phyloP scores from a whole-genome alignment of 2,888 invertebrate genomes.

The Pharmacophagus antenor region DNA sequence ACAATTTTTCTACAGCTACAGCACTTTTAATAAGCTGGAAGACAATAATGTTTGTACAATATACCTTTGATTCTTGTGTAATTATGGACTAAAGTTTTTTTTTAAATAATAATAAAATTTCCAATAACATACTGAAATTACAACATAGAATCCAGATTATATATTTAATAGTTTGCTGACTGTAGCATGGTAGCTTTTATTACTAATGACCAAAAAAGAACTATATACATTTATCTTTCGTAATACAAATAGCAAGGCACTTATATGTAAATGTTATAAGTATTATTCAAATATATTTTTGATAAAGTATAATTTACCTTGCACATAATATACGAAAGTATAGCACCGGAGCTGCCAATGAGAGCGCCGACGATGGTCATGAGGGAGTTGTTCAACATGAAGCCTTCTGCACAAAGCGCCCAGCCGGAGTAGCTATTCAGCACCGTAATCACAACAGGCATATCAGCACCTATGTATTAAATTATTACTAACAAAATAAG shows the following conservation, averaged over 20 bases:
- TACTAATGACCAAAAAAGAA: no score
- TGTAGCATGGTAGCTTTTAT: no score
- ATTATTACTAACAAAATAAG: neutral
- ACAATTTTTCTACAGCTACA: no score
- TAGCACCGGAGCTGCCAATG: conserved; percentile 95
- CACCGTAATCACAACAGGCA: conserved; percentile 96
- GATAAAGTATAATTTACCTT: conserved; percentile 85
- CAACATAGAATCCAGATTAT: no score
- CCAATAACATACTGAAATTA: no score
- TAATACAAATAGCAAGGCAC: no score
- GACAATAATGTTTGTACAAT: neutral
- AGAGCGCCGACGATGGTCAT: conserved; percentile 96
- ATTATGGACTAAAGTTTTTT: neutral
- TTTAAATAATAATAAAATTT: neutral
- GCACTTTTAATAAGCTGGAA: no score
- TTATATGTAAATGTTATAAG: no score
- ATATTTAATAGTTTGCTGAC: no score
- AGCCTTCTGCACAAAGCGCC: conserved; percentile 96
- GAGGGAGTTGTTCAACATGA: conserved; percentile 95
- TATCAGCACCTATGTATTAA: conserved; percentile 89
- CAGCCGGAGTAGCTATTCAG: conserved; percentile 96
- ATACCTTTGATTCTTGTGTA: neutral
- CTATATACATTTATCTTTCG: no score
- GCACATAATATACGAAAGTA: conserved; percentile 96
- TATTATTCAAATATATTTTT: no score